phyloP scores from a whole-genome alignment of 1,140 invertebrate genomes.

The Temnothorax curvispinosus region DNA sequence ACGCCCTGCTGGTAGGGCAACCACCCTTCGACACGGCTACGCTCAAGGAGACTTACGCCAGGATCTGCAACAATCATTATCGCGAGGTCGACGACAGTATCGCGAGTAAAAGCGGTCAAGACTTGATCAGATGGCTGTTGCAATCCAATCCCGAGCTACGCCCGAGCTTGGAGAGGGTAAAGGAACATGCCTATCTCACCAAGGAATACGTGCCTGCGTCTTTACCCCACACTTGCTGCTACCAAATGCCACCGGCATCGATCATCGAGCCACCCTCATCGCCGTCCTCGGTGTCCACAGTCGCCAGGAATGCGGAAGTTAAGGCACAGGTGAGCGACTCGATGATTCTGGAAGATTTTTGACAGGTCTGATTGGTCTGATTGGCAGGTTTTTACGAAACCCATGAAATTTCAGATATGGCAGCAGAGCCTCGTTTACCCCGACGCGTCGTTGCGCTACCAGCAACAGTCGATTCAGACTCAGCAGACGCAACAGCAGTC shows the following conservation, averaged over 20 bases:
- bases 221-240: conserved; percentile 81
- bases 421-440: conserved; percentile 42
- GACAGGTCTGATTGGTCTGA: neutral
- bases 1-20: conserved; percentile 89
- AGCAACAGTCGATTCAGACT: conserved; percentile 22
- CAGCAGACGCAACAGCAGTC: conserved; percentile 34
- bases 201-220: conserved; percentile 78
- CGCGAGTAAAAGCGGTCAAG: conserved; percentile 85
- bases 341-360: neutral
- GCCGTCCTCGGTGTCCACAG: conserved; percentile 57
- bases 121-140: conserved; percentile 87
- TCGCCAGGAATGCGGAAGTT: conserved; percentile 60
- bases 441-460: conserved; percentile 34
- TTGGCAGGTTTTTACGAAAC: neutral
- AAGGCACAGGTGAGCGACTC: conserved; percentile 57
- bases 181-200: conserved; percentile 88
- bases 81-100: conserved; percentile 86
- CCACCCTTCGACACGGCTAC: conserved; percentile 90
- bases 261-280: conserved; percentile 67
- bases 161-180: conserved; percentile 87
- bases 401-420: conserved; percentile 34
- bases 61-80: conserved; percentile 90
- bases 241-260: conserved; percentile 72
- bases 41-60: conserved; percentile 88
- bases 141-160: conserved; percentile 87